Evolutionary conservation across 2,113 vertebrate species (phyloP).

Genomic region (Camelus bactrianus): DNA sequence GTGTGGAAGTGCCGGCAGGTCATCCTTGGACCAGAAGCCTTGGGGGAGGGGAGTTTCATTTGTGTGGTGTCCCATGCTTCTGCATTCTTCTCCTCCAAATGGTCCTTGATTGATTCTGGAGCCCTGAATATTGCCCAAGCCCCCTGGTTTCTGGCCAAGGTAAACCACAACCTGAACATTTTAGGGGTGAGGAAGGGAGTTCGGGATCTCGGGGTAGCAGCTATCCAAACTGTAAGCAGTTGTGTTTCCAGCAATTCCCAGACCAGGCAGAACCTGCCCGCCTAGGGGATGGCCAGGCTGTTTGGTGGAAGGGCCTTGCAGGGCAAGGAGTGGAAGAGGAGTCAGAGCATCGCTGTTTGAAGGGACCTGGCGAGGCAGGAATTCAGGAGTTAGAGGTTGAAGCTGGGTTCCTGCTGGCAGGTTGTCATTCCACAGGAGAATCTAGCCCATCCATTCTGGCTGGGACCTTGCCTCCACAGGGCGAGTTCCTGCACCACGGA

Average conservation of each 20-base stretch:
- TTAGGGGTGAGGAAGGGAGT: background rate
- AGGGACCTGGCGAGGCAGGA: background rate
- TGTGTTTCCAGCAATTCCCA: background rate
- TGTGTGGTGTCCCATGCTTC: background rate
- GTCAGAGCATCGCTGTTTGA: background rate
- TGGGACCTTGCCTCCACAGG: background rate
- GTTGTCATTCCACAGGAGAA: background rate
- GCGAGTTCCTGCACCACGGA: background rate
- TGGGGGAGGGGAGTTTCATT: background rate
- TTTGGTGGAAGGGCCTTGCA: background rate
- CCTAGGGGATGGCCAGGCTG: background rate
- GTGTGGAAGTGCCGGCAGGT: background rate
- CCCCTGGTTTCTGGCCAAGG: background rate
- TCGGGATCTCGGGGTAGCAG: background rate
- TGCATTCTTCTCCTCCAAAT: background rate
- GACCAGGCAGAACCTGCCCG: background rate
- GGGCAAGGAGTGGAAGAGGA: background rate
- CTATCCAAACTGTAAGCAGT: background rate
- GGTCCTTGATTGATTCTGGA: background rate
- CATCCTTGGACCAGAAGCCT: background rate
- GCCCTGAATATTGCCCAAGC: background rate
- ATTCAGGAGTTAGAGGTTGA: background rate
- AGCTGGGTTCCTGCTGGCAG: background rate
- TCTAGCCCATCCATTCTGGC: background rate
- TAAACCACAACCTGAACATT: background rate